Evolutionary conservation across 2,888 invertebrate species (phyloP).

Genomic region (Drosophila emarginata): DNA sequence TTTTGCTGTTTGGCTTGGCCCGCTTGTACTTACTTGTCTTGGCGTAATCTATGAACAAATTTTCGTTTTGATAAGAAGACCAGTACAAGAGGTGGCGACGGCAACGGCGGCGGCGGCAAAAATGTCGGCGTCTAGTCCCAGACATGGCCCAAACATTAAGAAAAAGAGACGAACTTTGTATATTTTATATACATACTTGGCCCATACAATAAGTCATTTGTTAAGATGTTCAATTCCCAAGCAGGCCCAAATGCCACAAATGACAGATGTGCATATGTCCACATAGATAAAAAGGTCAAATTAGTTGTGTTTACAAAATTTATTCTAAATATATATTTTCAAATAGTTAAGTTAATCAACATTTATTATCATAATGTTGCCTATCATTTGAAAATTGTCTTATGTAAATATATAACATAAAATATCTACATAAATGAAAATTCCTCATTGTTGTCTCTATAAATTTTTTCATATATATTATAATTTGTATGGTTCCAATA

Average conservation of each 20-base stretch:
- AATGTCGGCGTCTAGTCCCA: constrained; percentile 1
- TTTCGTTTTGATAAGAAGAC: constrained; percentile 70
- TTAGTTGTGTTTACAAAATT: background rate
- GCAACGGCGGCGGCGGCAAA: background rate
- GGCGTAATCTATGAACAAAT: constrained; percentile 67
- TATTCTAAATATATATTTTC: background rate
- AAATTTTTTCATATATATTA: no score
- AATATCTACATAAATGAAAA: no score
- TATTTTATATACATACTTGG: constrained; percentile 2
- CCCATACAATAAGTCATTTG: constrained; percentile 34
- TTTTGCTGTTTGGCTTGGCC: constrained; percentile 23
- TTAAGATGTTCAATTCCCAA: constrained; percentile 19
- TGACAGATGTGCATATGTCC: constrained; percentile 19
- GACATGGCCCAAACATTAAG: background rate
- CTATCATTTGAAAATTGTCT: background rate
- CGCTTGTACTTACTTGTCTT: constrained; percentile 48
- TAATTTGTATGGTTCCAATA: background rate
- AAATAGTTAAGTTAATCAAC: background rate
- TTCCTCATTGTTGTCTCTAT: no score
- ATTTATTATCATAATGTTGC: background rate
- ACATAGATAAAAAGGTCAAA: constrained; percentile 2
- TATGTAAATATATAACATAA: background rate
- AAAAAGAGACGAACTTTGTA: constrained; percentile 24
- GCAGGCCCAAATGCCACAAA: constrained; percentile 19
- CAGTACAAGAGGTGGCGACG: background rate